Evolutionary conservation across 2,797 vertebrate genomes (phyloP), one percentile per base, ranked within the genome.

Genomic region (Vespertilio murinus): DNA sequence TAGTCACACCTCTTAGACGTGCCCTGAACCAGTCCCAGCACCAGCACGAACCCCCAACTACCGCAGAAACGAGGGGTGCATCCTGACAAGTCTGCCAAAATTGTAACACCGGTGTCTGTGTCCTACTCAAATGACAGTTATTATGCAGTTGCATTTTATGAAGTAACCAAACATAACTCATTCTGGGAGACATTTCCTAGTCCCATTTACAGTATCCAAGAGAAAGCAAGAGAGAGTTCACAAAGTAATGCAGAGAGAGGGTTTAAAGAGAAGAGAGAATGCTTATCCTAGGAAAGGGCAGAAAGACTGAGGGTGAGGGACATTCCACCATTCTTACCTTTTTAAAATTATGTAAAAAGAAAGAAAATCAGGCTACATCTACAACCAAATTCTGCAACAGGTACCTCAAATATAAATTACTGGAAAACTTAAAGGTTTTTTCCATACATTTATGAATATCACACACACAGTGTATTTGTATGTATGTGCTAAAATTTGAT

Each of bases 1-100:
- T 33, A 97, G 86, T 97, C 95, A 95, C 94, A 96, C 95, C 95
- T 96, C 94, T 94, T 33, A 94, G 94, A 90, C 73, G 25, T 18
- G 81, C 86, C 87, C 93, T 91, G 91, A 93, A 56, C 83, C 47
- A 10, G 89, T 83, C 93, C 67, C 86, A 86, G 69, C 92, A 73
- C 67, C 86, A 86, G 69, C 92, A 73, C 0, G 22, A 70, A 80
- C 79, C 77, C 79, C 71, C 2, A 22, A 40, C 47, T 74, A 54
- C 42, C 35, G 49, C 88, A 94, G 88, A 84, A 91, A 40, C 2
- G 3, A 56, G 83, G 10, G 83, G 91, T 49, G 84, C 81, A 89
- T 84, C 95, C 85, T 87, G 67, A 93, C 38, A 11, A 75, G 88
- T 30, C 65, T 56, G 74, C 83, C 69, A 86, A 42, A n/a, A 38